Conservation (phyloP, 2,888 invertebrate species). For the Polyommatus icarus region DNA sequence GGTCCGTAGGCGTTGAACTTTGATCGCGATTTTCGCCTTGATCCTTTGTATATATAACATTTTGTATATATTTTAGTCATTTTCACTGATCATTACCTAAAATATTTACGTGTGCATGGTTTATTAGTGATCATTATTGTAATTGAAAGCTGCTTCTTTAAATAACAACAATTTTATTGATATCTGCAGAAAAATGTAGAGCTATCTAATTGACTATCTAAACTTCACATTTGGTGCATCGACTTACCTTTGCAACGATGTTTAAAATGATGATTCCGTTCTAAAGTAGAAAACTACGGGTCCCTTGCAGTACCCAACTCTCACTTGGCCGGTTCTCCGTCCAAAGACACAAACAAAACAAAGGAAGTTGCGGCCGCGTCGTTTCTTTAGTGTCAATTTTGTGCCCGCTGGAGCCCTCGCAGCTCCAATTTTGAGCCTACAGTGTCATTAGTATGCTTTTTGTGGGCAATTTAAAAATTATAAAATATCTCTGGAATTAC, state of each 20-base stretch:
- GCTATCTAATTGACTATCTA: no score
- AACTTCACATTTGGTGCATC: not conserved
- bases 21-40: no score
- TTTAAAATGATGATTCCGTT: no score
- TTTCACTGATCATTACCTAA: no score
- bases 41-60: no score
- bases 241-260: not conserved
- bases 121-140: no score
- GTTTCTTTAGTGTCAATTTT: conserved; percentile 48
- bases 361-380: conserved; percentile 29
- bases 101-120: no score
- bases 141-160: no score
- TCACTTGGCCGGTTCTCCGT: not conserved
- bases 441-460: conserved; percentile 44
- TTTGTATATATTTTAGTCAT: no score
- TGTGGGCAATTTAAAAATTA: conserved; percentile 31
- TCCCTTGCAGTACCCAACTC: not conserved
- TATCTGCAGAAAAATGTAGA: no score
- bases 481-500: conserved; percentile 12
- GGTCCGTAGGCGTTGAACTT: no score
- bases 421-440: conserved; percentile 52
- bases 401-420: conserved; percentile 47
- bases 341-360: conserved; percentile 4
- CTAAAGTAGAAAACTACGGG: not conserved
- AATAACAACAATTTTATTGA: no score